Evolutionary conservation across 2,797 vertebrate genomes (phyloP), one percentile per base, ranked within the genome.

Genomic region (Emydoidea blandingii): DNA sequence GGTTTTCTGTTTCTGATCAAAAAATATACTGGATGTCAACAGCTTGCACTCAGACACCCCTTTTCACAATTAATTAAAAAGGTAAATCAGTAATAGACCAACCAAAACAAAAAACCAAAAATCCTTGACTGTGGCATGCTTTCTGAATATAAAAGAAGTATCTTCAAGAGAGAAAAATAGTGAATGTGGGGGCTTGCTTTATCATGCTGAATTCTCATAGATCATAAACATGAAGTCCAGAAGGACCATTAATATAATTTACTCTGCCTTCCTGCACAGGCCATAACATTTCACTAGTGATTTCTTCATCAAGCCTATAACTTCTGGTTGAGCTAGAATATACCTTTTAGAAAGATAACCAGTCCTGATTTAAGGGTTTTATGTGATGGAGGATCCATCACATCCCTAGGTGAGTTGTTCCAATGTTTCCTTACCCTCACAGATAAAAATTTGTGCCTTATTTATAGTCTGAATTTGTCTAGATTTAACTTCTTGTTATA

Each of bases 201-300:
- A 19, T 10, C 1, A 0, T 74, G 41, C 23, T 76, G 56, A 52
- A 5, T n/a, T 86, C 37, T 93, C 41, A 9, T 27, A 90, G 76
- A 2, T 74, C 0, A 0, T 2, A 34, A 52, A 27, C 21, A 56
- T 37, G 6, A 15, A 18, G 52, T 53, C 41, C 52, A 29, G 0
- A 1, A 53, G 78, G 31, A 44, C 4, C 47, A 83, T 11, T 2
- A 72, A 4, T 82, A 34, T 41, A 27, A 4, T 56, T 50, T 81
- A 53, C 8, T 47, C 41, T 44, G 41, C 41, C 27, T 14, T 16
- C n/a, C 52, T 56, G 52, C 21, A 85, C 34, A 74, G 52, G 5
- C 25, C n/a, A 87, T 62, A 0, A n/a, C 0, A 18, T 18, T 29
- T 47, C 74, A 84, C 2, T 44, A 82, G 57, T 0, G 1, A 41